These are phyloP conservation scores for Strix uralensis DNA, from an alignment of 2,113 vertebrate species.

Conservation along the genomic window DNA sequence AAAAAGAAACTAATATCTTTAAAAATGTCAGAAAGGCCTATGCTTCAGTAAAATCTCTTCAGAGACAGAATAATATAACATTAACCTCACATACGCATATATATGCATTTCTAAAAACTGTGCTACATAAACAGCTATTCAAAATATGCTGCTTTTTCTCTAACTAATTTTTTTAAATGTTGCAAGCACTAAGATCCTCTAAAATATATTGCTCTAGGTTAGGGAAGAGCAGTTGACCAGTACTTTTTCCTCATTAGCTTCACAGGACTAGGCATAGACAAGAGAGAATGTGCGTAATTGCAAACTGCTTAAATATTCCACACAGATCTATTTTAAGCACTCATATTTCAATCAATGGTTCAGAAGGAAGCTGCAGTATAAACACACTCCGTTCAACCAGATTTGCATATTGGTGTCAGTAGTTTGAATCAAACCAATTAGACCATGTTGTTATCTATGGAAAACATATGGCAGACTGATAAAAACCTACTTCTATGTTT, in stretches of 20 bases:
- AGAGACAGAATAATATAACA: neutral
- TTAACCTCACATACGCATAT: neutral
- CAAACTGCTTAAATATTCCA: slow-evolving; percentile 43
- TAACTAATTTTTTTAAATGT: neutral
- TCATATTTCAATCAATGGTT: slow-evolving; percentile 65
- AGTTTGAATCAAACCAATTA: slow-evolving; percentile 73
- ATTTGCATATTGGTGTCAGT: slow-evolving; percentile 71
- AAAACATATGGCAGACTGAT: slow-evolving; percentile 68
- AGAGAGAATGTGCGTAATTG: slow-evolving; percentile 32
- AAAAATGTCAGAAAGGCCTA: neutral
- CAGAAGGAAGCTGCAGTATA: slow-evolving; percentile 52
- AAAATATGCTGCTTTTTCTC: neutral
- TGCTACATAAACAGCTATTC: slow-evolving; percentile 7
- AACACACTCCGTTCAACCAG: slow-evolving; percentile 56
- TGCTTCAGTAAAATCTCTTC: neutral
- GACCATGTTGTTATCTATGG: slow-evolving; percentile 64
- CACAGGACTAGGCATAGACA: neutral
- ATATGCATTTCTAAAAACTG: neutral
- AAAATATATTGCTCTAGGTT: neutral
- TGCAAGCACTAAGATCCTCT: neutral
- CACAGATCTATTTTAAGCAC: slow-evolving; percentile 60
- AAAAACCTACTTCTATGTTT: slow-evolving; percentile 45
- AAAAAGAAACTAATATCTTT: neutral
- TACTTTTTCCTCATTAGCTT: slow-evolving; percentile 33
- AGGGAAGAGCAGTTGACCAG: neutral